These are phyloP conservation scores for Exaiptasia diaphana DNA, from an alignment of 64 coral and sea anemone species.

Conservation along the genomic window DNA sequence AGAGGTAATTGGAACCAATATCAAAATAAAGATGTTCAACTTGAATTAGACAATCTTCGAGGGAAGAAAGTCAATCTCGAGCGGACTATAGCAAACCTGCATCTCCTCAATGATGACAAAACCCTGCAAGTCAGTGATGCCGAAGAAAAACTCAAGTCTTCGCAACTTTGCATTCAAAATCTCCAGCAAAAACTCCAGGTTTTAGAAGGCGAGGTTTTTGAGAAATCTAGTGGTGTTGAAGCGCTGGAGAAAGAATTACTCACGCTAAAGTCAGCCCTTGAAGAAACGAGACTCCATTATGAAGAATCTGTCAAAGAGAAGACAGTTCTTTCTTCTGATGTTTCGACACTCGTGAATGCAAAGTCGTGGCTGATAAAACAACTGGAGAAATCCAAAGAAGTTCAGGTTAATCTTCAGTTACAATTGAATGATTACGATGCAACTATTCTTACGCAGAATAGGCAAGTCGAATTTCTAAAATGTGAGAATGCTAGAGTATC, in stretches of 20 bases:
- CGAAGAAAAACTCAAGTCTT: conserved; percentile 50
- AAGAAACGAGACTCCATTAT: conserved; percentile 22
- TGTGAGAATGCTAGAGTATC: conserved; percentile 61
- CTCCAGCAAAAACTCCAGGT: conserved; percentile 52
- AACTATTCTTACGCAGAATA: conserved; percentile 43
- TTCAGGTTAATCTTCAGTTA: conserved; percentile 61
- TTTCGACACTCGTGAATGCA: conserved; percentile 50
- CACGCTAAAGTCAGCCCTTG: conserved; percentile 20
- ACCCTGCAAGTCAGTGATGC: conserved; percentile 37
- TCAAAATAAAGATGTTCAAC: not conserved
- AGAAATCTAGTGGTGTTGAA: conserved; percentile 4
- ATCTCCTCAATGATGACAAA: conserved; percentile 56
- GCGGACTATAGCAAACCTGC: conserved; percentile 52
- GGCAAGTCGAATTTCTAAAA: conserved; percentile 62
- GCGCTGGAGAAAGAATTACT: conserved; percentile 49
- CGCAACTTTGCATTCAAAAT: conserved; percentile 47
- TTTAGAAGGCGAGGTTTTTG: conserved; percentile 36
- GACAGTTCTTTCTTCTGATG: conserved; percentile 40
- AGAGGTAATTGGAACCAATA: not conserved
- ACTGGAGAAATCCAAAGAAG: conserved; percentile 48
- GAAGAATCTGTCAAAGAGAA: conserved; percentile 57
- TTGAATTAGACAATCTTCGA: conserved; percentile 21
- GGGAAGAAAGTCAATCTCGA: conserved; percentile 28
- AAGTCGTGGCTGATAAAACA: conserved; percentile 73
- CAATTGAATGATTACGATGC: conserved; percentile 62